These are phyloP conservation scores for Bufo gargarizans DNA, from an alignment of 2,113 vertebrate genomes.

Conservation along the genomic window DNA sequence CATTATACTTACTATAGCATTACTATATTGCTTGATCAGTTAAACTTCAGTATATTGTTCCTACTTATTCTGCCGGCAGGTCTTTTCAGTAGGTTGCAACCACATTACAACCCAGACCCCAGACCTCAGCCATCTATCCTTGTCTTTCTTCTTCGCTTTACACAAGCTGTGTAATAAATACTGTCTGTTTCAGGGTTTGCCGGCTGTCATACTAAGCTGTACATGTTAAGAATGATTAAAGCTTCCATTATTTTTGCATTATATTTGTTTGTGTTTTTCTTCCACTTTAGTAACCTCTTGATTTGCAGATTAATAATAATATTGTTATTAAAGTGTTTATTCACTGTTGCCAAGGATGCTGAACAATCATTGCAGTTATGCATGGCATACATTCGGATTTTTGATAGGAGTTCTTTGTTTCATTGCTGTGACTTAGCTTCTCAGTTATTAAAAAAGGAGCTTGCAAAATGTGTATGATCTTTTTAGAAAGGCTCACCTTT, in stretches of 20 bases:
- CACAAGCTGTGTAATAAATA: slow-evolving; percentile 30
- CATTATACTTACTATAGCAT: not conserved
- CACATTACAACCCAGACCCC: slow-evolving; percentile 23
- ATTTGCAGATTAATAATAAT: slow-evolving; percentile 40
- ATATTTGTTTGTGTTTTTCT: slow-evolving; percentile 28
- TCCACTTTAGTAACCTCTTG: slow-evolving; percentile 36
- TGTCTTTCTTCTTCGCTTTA: slow-evolving; percentile 31
- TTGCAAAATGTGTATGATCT: not conserved
- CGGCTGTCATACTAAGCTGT: slow-evolving; percentile 35
- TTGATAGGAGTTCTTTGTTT: slow-evolving; percentile 14
- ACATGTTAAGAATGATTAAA: slow-evolving; percentile 50
- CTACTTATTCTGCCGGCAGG: slow-evolving; percentile 7
- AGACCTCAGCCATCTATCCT: slow-evolving; percentile 27
- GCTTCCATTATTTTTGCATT: slow-evolving; percentile 38
- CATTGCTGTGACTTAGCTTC: not conserved
- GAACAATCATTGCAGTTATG: not conserved
- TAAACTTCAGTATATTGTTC: not conserved
- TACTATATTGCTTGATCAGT: not conserved
- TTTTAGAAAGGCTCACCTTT: not conserved
- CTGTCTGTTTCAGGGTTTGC: slow-evolving; percentile 33
- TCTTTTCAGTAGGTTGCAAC: slow-evolving; percentile 20
- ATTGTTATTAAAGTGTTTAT: slow-evolving; percentile 44
- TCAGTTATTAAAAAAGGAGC: not conserved
- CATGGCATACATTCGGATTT: slow-evolving; percentile 15
- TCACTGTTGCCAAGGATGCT: slow-evolving; percentile 3